Evolutionary conservation across 2,113 vertebrate species (phyloP).

Genomic region (Eulemur macaco): DNA sequence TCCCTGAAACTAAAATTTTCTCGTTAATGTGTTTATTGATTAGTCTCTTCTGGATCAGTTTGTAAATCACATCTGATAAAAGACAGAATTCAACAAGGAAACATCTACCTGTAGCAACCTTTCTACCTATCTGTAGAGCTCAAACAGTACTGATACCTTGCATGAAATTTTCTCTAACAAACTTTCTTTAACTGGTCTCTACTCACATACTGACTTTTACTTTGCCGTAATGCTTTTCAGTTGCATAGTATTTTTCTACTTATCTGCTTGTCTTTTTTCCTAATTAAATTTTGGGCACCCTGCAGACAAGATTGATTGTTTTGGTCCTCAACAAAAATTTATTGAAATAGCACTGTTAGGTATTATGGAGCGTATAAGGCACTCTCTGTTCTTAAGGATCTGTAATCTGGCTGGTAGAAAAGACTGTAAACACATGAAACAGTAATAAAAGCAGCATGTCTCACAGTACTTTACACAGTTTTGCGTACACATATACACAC

Average conservation of each 20-base stretch:
- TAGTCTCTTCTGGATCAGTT: not conserved
- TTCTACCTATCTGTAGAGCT: not conserved
- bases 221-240: not conserved
- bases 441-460: not conserved
- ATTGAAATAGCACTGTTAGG: not conserved
- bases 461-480: not conserved
- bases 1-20: not conserved
- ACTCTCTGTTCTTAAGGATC: not conserved
- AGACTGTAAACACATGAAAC: not conserved
- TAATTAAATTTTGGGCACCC: slow-evolving; percentile 18
- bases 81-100: not conserved
- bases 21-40: not conserved
- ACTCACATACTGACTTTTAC: not conserved
- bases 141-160: not conserved
- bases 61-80: not conserved
- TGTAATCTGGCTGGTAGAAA: not conserved
- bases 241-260: slow-evolving; percentile 7
- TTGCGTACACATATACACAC: not conserved
- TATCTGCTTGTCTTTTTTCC: not conserved
- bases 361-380: not conserved
- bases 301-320: not conserved
- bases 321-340: not conserved
- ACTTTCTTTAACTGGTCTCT: not conserved
- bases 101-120: not conserved
- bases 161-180: not conserved